Evolutionary conservation across 2,797 vertebrate genomes (phyloP).

Genomic region (Nyctalus aviator): DNA sequence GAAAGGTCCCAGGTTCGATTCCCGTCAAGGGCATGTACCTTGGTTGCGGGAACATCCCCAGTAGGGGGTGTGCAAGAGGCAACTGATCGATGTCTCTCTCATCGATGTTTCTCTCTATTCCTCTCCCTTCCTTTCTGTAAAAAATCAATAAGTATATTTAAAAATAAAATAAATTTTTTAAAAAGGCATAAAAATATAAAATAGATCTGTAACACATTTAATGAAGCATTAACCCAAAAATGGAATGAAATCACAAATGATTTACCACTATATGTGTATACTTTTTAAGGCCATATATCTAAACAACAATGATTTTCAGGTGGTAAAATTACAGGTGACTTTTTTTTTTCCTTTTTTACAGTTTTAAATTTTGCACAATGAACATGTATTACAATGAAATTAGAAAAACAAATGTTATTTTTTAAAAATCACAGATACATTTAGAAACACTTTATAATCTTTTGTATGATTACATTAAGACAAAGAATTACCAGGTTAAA

Average conservation of each 20-base stretch:
- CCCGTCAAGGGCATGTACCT: no score
- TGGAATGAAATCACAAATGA: slow-evolving; percentile 28
- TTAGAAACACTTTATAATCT: slow-evolving; percentile 6
- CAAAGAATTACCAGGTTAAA: slow-evolving; percentile 39
- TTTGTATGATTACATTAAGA: background rate
- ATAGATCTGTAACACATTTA: background rate
- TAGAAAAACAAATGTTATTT: slow-evolving; percentile 57
- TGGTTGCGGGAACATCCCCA: no score
- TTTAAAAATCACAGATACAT: slow-evolving; percentile 22
- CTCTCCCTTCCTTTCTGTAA: no score
- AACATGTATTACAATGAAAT: background rate
- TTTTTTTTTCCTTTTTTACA: background rate
- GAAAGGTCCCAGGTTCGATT: no score
- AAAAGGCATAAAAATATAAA: background rate
- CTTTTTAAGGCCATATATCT: background rate
- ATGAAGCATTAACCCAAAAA: slow-evolving; percentile 36
- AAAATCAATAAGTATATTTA: no score
- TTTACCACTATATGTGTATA: background rate
- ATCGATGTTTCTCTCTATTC: no score
- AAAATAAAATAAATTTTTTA: no score
- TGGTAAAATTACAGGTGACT: background rate
- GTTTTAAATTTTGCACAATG: slow-evolving; percentile 5
- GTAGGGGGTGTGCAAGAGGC: no score
- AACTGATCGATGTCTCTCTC: no score
- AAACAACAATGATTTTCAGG: background rate